Evolutionary conservation across 2,888 invertebrate genomes (phyloP), one percentile per base, ranked within the genome.

Genomic region (Caradrina clavipalpis): DNA sequence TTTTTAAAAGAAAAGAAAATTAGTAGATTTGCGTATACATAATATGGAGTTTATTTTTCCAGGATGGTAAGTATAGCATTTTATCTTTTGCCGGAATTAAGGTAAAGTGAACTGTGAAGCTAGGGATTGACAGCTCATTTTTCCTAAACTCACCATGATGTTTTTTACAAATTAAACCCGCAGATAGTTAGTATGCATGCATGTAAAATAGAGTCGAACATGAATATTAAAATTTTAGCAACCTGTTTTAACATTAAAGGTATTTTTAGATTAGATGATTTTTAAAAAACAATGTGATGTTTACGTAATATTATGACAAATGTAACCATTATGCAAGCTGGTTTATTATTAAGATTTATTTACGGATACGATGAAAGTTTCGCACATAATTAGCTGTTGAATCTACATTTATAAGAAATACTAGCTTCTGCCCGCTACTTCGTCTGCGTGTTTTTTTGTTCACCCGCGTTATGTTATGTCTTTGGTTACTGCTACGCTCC

Each of bases 161-260:
- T 6, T 35, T 35, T 35, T 35, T 35, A 35, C 35, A 35, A 35
- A 35, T 6, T 35, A 35, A 8, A 35, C 35, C 35, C 35, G 35
- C 35, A 35, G 35, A 35, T 35, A 35, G 35, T 35, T 35, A 22
- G 19, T 26, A 26, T 26, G 26, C 26, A 2, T 26, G 26, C 26
- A 26, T 26, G 26, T 26, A 26, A 31, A 51, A 26, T 2, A 50
- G n/a, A 21, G 0, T n/a, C 26, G 8, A 31, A 49, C 19, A 56
- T 59, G 31, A 63, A 60, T 63, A 54, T 39, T 51, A 22, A 59
- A 60, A 13, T 13, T 21, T 60, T 1, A 45, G 21, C n/a, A 74
- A 66, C 1, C 7, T 21, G 15, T 10, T 7, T 21, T 76, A 21
- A 42, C 51, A 35, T 51, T 62, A 47, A 7, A n/a, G 15, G 47